phyloP scores from a whole-genome alignment of 1,140 invertebrate genomes.

The Zaprionus davidi region DNA sequence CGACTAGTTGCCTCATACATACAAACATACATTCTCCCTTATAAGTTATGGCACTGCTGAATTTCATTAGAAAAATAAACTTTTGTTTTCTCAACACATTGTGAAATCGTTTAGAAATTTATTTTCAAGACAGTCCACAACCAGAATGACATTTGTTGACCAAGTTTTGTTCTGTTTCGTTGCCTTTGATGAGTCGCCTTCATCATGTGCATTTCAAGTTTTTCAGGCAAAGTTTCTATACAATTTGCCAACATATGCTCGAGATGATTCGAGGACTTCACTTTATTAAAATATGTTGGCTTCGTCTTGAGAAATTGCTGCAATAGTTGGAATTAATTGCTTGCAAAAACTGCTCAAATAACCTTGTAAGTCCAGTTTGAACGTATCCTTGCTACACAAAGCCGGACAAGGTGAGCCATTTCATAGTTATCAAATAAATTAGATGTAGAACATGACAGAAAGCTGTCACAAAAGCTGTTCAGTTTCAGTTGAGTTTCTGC shows the following conservation, averaged over 20 bases:
- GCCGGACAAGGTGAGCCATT: slow-evolving; percentile 56
- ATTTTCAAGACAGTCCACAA: neutral
- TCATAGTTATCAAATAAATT: slow-evolving; percentile 65
- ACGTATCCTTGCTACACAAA: neutral
- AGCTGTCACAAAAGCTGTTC: slow-evolving; percentile 52
- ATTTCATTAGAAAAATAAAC: slow-evolving; percentile 5
- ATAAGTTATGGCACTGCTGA: slow-evolving; percentile 3
- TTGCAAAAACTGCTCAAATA: slow-evolving; percentile 58
- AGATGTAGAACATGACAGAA: slow-evolving; percentile 62
- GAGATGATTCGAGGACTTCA: slow-evolving; percentile 56
- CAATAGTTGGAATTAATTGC: slow-evolving; percentile 71
- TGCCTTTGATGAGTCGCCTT: neutral
- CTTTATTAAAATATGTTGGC: slow-evolving; percentile 54
- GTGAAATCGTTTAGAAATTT: slow-evolving; percentile 17
- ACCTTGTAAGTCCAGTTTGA: slow-evolving; percentile 24
- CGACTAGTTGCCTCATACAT: neutral
- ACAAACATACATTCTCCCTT: neutral
- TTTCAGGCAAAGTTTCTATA: slow-evolving; percentile 23
- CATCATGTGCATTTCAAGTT: slow-evolving; percentile 27
- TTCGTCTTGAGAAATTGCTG: slow-evolving; percentile 52
- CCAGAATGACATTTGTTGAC: slow-evolving; percentile 37
- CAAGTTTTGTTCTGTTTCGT: slow-evolving; percentile 37
- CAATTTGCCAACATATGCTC: slow-evolving; percentile 37
- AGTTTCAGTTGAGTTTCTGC: slow-evolving; percentile 48
- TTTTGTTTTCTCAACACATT: slow-evolving; percentile 3